Base-by-base conservation (phyloP, 2,888 invertebrate genomes). In the Drosophila robusta region DNA sequence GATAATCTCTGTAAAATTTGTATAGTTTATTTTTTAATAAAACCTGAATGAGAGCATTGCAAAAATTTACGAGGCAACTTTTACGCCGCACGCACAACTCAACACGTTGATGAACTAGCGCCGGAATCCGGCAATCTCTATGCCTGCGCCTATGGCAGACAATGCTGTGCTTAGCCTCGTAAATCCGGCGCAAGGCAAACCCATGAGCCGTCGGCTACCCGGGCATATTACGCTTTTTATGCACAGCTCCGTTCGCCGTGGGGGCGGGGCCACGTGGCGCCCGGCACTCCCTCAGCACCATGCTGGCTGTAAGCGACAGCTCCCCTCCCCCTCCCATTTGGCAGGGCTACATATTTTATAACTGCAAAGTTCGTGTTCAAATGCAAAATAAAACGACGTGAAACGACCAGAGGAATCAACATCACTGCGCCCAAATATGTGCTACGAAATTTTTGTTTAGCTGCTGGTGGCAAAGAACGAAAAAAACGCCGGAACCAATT, bases 1-100 rank as follows among this genome's bases (percentile, higher is more conserved):
- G 63, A 82, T 89, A 88, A 88, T 84, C 74, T 87, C 64, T 78
- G 84, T 89, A 75, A 87, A 88, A 89, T 88, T 88, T 88, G 87
- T 83, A 88, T 80, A 87, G 84, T 88, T 87, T 87, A 78, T 89
- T 83, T 87, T 83, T 88, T 83, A 77, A 77, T 76, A 77, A 77
- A 79, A 71, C 29, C 66, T 36, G 41, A 88, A 86, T 70, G 66
- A 65, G 75, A 62, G 61, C 70, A 75, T 75, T 64, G 44, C 65
- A 42, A 66, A 76, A 83, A 54, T 83, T 83, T 87, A 87, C 87
- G 87, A 87, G 49, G 49, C 24, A 75, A 88, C 52, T 63, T 88
- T 88, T 67, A 85, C 54, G 64, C 62, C 49, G 47, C 61, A 66
- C 62, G 66, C 76, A 68, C 68, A 79, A 80, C 75, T 63, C 84